Conservation (phyloP, 2,888 invertebrate species). For the Tineola bisselliella region DNA sequence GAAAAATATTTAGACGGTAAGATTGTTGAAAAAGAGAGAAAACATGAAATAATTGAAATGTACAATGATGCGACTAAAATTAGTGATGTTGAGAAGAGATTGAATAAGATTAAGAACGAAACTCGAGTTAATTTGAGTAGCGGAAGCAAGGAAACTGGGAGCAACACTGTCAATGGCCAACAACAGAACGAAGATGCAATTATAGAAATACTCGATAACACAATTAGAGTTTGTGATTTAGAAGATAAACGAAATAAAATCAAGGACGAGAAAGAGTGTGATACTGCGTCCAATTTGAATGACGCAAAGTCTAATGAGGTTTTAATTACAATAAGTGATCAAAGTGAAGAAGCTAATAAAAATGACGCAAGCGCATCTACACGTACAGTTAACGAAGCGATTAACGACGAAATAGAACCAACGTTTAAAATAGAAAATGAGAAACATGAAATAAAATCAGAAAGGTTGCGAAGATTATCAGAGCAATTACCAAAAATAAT, state of each 20-base stretch:
- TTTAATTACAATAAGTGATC: background rate
- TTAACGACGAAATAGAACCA: conserved; percentile 21
- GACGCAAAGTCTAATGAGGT: background rate
- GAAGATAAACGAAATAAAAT: background rate
- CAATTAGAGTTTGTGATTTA: background rate
- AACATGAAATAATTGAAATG: background rate
- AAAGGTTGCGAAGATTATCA: conserved; percentile 44
- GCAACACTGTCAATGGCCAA: background rate
- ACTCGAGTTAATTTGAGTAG: background rate
- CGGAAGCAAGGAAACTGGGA: background rate
- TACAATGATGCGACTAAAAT: background rate
- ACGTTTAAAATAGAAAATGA: conserved; percentile 41
- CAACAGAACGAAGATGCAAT: background rate
- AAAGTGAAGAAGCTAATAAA: conserved; percentile 15
- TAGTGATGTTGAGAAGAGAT: background rate
- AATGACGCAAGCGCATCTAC: conserved; percentile 12
- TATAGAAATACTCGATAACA: background rate
- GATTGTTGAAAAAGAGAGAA: background rate
- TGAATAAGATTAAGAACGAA: background rate
- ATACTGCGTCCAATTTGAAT: background rate
- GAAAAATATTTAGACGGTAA: background rate
- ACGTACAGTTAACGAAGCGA: background rate
- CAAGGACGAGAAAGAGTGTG: background rate
- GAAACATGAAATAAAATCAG: conserved; percentile 27
- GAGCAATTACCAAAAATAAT: conserved; percentile 52